Evolutionary conservation across 2,113 vertebrate genomes (phyloP).

Genomic region (Lepus europaeus): DNA sequence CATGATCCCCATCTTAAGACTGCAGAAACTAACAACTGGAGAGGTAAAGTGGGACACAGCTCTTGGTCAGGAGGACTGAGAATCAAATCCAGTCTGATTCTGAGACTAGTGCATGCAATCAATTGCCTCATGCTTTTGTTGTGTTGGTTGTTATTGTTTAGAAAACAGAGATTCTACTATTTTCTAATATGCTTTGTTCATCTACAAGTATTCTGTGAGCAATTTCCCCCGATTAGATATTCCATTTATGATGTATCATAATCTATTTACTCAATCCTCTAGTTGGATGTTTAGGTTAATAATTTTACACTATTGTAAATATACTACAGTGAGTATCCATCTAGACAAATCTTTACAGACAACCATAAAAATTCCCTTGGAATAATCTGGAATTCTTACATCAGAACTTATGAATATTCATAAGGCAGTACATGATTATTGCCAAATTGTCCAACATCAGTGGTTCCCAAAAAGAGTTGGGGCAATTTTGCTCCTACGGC

Average conservation of each 20-base stretch:
- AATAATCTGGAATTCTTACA: neutral
- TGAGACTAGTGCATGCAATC: neutral
- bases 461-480: neutral
- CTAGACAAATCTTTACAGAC: constrained; percentile 34
- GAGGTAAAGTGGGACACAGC: neutral
- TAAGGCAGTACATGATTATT: neutral
- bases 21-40: neutral
- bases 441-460: neutral
- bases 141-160: constrained; percentile 28
- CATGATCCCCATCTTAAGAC: neutral
- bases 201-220: constrained; percentile 48
- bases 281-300: constrained; percentile 40
- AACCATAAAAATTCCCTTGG: constrained; percentile 32
- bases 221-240: constrained; percentile 63
- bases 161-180: constrained; percentile 23
- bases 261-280: constrained; percentile 59
- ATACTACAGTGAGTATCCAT: constrained; percentile 36
- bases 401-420: constrained; percentile 35
- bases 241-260: constrained; percentile 39
- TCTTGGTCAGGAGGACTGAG: neutral
- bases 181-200: constrained; percentile 40
- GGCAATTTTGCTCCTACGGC: neutral
- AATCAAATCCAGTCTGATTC: constrained; percentile 11
- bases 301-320: constrained; percentile 54
- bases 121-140: neutral